Conservation (phyloP, 2,888 invertebrate genomes). For the Pandemis cinnamomeana region DNA sequence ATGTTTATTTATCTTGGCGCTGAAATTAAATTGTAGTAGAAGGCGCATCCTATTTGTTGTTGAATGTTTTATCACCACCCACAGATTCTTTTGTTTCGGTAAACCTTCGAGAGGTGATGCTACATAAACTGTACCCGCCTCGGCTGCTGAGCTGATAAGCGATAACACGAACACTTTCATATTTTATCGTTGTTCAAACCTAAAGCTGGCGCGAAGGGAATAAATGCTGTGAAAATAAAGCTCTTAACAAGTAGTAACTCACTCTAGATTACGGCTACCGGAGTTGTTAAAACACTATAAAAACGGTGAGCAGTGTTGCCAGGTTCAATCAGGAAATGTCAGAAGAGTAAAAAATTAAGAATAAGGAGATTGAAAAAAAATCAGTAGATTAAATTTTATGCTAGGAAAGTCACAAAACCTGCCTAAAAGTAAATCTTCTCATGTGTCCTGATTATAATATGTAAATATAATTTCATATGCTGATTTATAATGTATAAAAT, state of each 20-base stretch:
- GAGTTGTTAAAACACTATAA: conserved; percentile 40
- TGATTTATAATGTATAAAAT: too few species aligned
- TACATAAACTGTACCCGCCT: conserved; percentile 8
- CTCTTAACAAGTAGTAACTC: conserved; percentile 35
- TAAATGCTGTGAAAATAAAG: conserved; percentile 26
- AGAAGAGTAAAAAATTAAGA: too few species aligned
- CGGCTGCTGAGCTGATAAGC: not conserved
- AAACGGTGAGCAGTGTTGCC: conserved; percentile 15
- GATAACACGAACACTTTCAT: conserved; percentile 23
- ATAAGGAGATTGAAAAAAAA: too few species aligned
- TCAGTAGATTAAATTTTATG: too few species aligned
- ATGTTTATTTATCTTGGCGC: conserved; percentile 3
- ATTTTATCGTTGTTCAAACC: conserved; percentile 25
- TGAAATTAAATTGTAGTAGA: conserved; percentile 3
- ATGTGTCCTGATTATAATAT: too few species aligned
- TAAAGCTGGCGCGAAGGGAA: conserved; percentile 20
- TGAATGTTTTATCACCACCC: not conserved
- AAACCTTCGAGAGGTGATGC: conserved; percentile 9
- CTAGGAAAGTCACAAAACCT: too few species aligned
- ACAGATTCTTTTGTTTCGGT: not conserved
- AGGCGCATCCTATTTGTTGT: not conserved
- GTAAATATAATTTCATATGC: too few species aligned
- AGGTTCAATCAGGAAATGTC: too few species aligned
- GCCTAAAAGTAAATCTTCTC: too few species aligned
- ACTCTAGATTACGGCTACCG: conserved; percentile 29